Evolutionary conservation across 2,113 vertebrate genomes (phyloP).

Genomic region (Psittacula cyanocephala): DNA sequence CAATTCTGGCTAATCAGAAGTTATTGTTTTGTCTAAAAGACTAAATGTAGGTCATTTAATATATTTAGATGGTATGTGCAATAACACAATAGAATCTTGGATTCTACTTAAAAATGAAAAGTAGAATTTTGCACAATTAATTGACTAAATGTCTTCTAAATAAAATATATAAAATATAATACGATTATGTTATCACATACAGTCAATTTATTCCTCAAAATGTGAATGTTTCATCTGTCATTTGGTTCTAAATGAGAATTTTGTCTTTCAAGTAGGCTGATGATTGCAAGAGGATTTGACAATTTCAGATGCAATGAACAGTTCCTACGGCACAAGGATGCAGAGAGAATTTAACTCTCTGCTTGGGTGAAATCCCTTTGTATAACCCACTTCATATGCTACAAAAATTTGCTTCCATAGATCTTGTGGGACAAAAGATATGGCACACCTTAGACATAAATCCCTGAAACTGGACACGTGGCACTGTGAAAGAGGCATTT

Average conservation of each 20-base stretch:
- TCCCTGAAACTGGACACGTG: not conserved
- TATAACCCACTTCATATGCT: not conserved
- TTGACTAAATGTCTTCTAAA: not conserved
- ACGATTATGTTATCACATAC: not conserved
- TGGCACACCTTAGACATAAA: not conserved
- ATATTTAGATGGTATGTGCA: not conserved
- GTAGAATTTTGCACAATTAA: not conserved
- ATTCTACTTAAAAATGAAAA: not conserved
- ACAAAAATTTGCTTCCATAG: not conserved
- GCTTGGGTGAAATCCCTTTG: not conserved
- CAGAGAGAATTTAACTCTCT: not conserved
- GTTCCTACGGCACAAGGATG: not conserved
- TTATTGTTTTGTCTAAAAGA: not conserved
- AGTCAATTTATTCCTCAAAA: not conserved
- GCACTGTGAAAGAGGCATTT: not conserved
- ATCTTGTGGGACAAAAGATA: not conserved
- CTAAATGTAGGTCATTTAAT: not conserved
- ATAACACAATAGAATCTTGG: not conserved
- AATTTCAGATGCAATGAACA: not conserved
- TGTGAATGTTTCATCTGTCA: not conserved
- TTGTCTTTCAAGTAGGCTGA: not conserved
- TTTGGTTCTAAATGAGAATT: not conserved
- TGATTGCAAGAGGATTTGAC: not conserved
- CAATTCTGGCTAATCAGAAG: not conserved
- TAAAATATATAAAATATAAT: not conserved